Base-by-base conservation (phyloP, 2,113 vertebrate genomes). In the Arizona elegans region DNA sequence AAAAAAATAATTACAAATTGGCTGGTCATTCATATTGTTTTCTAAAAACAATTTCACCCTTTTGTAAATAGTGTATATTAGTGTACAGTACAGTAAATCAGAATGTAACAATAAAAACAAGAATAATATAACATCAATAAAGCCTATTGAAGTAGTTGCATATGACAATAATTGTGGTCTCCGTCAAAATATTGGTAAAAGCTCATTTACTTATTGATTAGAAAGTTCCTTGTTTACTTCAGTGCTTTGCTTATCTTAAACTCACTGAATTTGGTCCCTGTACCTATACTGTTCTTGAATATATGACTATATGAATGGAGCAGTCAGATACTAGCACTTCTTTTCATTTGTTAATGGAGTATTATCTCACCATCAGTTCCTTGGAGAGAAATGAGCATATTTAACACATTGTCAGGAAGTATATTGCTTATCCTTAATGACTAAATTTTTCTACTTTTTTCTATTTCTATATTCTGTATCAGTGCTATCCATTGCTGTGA, bases 341-440 rank as follows among this genome's bases (percentile, higher is more conserved):
- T 90, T 8, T 90, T 93, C 70, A 62, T 90, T 93, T 50, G 75
- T 86, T 90, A 52, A 62, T 90, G 23, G 50, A 15, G 62, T 86
- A 65, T 62, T 87, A 90, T 87, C 21, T 93, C n/a, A 93, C 55
- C 24, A 90, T 62, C 43, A 53, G 29, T 86, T 93, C 38, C 17
- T 93, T 86, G 52, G 43, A 90, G 43, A 90, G 24, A 93, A 90
- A 90, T 90, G 54, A 58, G 29, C 70, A 50, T 52, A 59, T 90
- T 90, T 90, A 93, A 53, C 43, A 90, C 88, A 55, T 86, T 93
- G 88, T 59, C 92, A 90, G 55, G 88, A 90, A 90, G 75, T 90
- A 93, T 93, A 86, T 62, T 23, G 43, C 65, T 59, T 62, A 29
- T 59, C 17, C 38, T 12, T 85, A 19, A 58, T 26, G 17, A 86